Base-by-base conservation (phyloP, 2,888 invertebrate species). In the Chrysolina americana region DNA sequence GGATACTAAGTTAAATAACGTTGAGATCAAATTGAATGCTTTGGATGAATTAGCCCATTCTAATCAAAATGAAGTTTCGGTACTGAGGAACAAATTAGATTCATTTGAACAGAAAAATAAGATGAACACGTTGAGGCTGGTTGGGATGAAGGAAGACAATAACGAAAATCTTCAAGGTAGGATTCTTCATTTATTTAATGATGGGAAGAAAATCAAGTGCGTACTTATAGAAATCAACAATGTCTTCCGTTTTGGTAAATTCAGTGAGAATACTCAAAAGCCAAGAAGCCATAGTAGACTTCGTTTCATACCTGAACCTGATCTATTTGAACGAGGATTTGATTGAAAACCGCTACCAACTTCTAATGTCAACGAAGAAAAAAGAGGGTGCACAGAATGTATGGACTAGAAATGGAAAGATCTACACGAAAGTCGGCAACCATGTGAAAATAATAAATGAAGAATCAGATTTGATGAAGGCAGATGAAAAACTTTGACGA, bases 311-410 rank as follows among this genome's bases (percentile, higher is more conserved):
- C 23, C 28, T 21, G 23, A 36, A 21, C 56, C 6, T 4, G 56
- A 53, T 53, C 8, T 53, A 53, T 53, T 53, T 53, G 56, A 53
- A 53, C 17, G 56, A 53, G 56, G 56, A 53, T 53, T 53, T 53
- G 56, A 53, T 53, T 21, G 56, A 17, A 53, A 53, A 53, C 3
- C 56, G 44, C 13, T 53, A 53, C 56, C 56, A 53, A 53, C 56
- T 53, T 53, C 56, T 53, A 21, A 53, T 53, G 21, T 53, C 56
- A 53, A 53, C 56, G 5, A 53, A 53, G 56, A 53, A 53, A 53
- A 53, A 53, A 53, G 9, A 53, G 21, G 17, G 44, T 53, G 56
- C 56, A 53, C 56, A 53, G 56, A 53, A 53, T 53, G 56, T 53
- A 10, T 53, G 56, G 56, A 53, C 56, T 53, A 28, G 59, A 23